Evolutionary conservation across 1,140 invertebrate species (phyloP), one percentile per base, ranked within the genome.

Genomic region (Drosophila orena): DNA sequence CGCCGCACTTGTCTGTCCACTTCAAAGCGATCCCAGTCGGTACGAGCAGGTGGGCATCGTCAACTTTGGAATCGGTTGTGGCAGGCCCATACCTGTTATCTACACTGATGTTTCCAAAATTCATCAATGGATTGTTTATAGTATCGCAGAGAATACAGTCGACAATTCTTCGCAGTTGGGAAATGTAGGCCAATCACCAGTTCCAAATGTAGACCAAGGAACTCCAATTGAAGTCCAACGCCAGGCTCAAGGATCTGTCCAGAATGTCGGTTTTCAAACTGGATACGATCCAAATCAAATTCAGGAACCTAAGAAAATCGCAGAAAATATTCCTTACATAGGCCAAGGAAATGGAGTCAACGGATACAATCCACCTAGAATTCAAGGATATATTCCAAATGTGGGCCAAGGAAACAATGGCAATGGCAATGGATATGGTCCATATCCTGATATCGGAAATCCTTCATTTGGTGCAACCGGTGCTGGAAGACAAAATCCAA

Each of bases 81-180:
- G 94, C 93, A 22, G 93, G 94, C 64, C n/a, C 0, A 94, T 95
- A 14, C 97, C 97, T 0, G 96, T 94, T 2, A 96, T 96, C 4
- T 97, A 97, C 81, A 95, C 95, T 0, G 95, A 95, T 77, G 94
- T 97, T 2, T 93, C 95, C 2, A 62, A 92, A 1, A 95, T 94
- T 15, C 12, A 8, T 0, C 7, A 1, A 2, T 58, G 55, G 55
- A 58, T 58, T 11, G 17, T 35, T 30, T 10, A 30, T 30, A 10
- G 7, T 30, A 30, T 30, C 30, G 7, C 2, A 30, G 30, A 2
- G 7, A 10, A 30, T 10, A 7, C 30, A 30, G 30, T 30, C 7
- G 2, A 30, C 30, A 3, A 30, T 30, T 30, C 30, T 30, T 7
- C 17, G 0, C 4, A 14, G 5, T 4, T 59, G 30, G 56, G 43